phyloP scores from a whole-genome alignment of 2,113 vertebrate genomes.

The Calypte anna region DNA sequence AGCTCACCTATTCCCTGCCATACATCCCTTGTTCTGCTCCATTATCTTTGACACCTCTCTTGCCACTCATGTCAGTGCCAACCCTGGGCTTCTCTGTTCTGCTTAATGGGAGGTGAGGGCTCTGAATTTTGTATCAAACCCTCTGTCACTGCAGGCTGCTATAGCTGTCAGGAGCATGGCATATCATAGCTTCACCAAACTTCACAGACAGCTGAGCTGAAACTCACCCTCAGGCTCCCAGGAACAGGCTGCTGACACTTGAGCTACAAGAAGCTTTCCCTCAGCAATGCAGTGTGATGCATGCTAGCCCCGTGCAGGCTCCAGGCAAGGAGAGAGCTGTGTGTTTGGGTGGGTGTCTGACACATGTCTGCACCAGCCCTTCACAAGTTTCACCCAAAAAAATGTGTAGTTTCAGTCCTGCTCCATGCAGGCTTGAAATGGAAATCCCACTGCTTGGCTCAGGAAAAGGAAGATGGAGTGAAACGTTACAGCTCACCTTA shows the following conservation, averaged over 20 bases:
- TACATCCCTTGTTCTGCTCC: conserved; percentile 26
- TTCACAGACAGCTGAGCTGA: conserved; percentile 50
- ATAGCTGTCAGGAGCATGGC: conserved; percentile 38
- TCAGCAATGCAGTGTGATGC: accelerated
- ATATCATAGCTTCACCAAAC: conserved; percentile 26
- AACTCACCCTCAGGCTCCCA: neutral
- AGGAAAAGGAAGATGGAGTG: neutral
- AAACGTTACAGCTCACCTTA: neutral
- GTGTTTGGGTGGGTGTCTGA: neutral
- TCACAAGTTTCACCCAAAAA: neutral
- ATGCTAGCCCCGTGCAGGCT: neutral
- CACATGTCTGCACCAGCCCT: neutral
- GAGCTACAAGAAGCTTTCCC: neutral
- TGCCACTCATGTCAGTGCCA: conserved; percentile 2
- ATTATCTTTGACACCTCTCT: conserved; percentile 45
- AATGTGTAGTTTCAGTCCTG: neutral
- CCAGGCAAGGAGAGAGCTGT: neutral
- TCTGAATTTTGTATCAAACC: conserved; percentile 57
- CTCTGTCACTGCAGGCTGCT: conserved; percentile 53
- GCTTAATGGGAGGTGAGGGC: conserved; percentile 59
- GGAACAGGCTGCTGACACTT: conserved; percentile 32
- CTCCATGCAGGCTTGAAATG: accelerated
- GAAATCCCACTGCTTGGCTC: neutral
- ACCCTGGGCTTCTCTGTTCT: neutral
- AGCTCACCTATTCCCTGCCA: neutral